A percentile compares a stretch with the other conserved stretches of the same genome.
These are phyloP conservation scores for Clarias batrachus DNA, from an alignment of 2,113 vertebrate genomes.

Conservation along the genomic window DNA sequence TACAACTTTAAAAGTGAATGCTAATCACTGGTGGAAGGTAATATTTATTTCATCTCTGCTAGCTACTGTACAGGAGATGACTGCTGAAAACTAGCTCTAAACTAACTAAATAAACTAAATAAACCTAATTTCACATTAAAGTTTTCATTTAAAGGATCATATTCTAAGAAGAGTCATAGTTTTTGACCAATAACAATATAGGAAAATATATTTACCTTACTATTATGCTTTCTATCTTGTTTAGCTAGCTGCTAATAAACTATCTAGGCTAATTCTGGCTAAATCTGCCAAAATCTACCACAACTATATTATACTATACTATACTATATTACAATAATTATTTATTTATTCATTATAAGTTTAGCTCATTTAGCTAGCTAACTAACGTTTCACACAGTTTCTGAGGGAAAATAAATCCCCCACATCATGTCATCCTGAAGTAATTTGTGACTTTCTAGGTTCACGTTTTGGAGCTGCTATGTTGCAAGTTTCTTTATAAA, in stretches of 20 bases:
- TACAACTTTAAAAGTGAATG: neutral
- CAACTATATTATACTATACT: too few species aligned
- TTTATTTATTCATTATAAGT: neutral
- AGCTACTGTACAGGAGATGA: neutral
- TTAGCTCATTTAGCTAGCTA: neutral
- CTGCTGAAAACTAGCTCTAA: neutral
- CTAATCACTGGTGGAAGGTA: too few species aligned
- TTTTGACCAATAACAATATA: neutral
- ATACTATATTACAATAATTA: neutral
- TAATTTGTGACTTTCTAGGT: neutral
- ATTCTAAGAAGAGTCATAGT: neutral
- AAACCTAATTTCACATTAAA: neutral
- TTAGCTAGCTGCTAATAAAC: neutral
- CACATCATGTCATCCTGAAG: too few species aligned
- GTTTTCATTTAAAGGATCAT: neutral
- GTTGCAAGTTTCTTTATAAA: neutral
- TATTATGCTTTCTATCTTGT: neutral
- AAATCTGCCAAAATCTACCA: neutral
- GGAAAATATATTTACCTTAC: neutral
- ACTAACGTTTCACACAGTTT: neutral
- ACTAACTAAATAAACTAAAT: too few species aligned
- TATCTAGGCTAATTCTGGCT: too few species aligned
- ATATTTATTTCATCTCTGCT: too few species aligned
- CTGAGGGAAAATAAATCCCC: neutral
- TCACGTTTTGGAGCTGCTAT: neutral